Percentiles rank a stretch among this genome's conserved stretches.
Evolutionary conservation across 2,113 vertebrate species (phyloP).

Genomic region (Toxotes jaculatrix): DNA sequence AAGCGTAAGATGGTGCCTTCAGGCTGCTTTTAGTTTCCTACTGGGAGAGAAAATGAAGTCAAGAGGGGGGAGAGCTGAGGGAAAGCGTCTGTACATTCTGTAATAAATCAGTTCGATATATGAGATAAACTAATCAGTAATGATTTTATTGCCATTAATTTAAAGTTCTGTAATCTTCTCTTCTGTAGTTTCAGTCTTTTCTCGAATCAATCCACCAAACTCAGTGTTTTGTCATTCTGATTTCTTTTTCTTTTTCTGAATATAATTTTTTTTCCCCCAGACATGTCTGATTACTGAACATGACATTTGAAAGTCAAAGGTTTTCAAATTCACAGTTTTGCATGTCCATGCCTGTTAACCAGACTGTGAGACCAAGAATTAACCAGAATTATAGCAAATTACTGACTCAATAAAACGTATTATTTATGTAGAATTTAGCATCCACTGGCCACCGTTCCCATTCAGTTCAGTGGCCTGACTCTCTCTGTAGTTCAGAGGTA

Average conservation of each 20-base stretch:
- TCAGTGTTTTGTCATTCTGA: not conserved
- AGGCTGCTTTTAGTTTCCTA: constrained; percentile 54
- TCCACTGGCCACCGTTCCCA: too few relatives aligned
- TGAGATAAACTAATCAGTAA: not conserved
- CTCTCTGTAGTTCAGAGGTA: not conserved
- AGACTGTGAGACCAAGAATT: too few relatives aligned
- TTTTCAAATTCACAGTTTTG: too few relatives aligned
- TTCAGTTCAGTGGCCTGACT: too few relatives aligned
- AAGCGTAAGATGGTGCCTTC: constrained; percentile 47
- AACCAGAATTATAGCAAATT: too few relatives aligned
- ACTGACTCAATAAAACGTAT: too few relatives aligned
- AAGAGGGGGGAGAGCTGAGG: not conserved
- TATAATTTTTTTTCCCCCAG: not conserved
- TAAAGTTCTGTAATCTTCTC: not conserved
- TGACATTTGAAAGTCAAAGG: too few relatives aligned
- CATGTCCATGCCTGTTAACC: too few relatives aligned
- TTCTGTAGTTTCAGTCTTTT: not conserved
- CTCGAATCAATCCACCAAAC: not conserved
- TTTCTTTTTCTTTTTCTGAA: not conserved
- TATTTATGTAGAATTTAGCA: too few relatives aligned
- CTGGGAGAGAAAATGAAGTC: not conserved
- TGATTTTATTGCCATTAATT: constrained; percentile 3
- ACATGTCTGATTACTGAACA: not conserved
- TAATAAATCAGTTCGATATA: constrained; percentile 7
- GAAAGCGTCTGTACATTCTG: not conserved